Evolutionary conservation across 2,797 vertebrate species (phyloP), one percentile per base, ranked within the genome.

Genomic region (Sternotherus odoratus): DNA sequence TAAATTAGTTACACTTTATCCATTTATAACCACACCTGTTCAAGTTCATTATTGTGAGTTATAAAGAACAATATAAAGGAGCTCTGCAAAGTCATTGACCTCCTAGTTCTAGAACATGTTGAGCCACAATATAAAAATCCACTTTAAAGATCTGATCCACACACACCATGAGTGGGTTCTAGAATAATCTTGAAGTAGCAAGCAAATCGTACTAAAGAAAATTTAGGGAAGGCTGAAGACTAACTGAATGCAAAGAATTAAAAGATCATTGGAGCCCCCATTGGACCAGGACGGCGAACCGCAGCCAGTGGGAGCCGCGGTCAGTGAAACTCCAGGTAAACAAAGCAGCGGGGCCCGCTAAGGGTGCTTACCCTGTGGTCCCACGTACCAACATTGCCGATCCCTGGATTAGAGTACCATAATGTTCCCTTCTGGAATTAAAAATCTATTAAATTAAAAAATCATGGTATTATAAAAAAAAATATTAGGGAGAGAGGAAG

Each of bases 191-290:
- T 88, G 24, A 30, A 91, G 13, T 12, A 75, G 5, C 28, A 5
- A 49, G 2, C 0, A 77, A 77, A 48, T 3, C 1, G 3, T 26
- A 26, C 3, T 10, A 26, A 12, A 4, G 5, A 82, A 36, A 8
- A 69, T 63, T 53, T 56, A 50, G 8, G 87, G 2, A 72, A 21
- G 7, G 3, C 5, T 36, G 3, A n/a, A 50, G 48, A 1, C 21
- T 79, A 26, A 24, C 50, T n/a, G 49, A 39, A 69, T 28, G 10
- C 39, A 60, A 77, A 28, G 8, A 90, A 91, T 78, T 88, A 83
- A n/a, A 5, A 54, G 77, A 56, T 13, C 23, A 36, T 15, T 57
- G n/a, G n/a, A n/a, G n/a, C n/a, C n/a, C n/a, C n/a, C n/a, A n/a
- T n/a, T n/a, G n/a, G n/a, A n/a, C n/a, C n/a, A n/a, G n/a, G n/a